These are phyloP conservation scores for Chydorus sphaericus DNA, from an alignment of 2,888 invertebrate genomes.

Conservation along the genomic window DNA sequence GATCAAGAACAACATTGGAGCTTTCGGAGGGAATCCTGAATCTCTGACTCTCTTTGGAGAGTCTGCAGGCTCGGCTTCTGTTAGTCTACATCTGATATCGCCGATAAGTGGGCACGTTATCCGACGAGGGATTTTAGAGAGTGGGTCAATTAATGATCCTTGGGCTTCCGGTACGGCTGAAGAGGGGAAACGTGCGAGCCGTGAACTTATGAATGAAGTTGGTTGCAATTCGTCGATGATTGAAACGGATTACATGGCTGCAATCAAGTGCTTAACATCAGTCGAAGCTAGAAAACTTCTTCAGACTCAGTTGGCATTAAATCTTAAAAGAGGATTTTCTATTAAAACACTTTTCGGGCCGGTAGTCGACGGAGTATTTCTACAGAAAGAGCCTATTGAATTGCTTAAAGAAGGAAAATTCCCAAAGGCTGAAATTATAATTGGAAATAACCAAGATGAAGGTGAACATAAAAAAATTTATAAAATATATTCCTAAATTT, in stretches of 20 bases:
- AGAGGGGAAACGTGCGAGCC: no score
- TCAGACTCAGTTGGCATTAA: no score
- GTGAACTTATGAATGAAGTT: no score
- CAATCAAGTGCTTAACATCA: conserved; percentile 73
- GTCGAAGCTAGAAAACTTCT: conserved; percentile 79
- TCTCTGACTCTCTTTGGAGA: no score
- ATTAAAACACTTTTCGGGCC: no score
- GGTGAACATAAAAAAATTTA: no score
- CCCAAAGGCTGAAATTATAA: conserved; percentile 72
- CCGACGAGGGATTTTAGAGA: conserved; percentile 80
- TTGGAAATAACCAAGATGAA: conserved; percentile 91
- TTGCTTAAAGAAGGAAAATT: conserved; percentile 70
- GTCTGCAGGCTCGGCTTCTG: no score
- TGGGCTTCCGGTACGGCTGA: conserved; percentile 97
- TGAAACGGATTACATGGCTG: conserved; percentile 43
- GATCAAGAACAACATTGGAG: no score
- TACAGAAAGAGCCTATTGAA: conserved; percentile 72
- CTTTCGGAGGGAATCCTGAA: no score
- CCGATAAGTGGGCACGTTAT: conserved; percentile 74
- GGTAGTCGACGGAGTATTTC: conserved; percentile 75
- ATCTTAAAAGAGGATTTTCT: no score
- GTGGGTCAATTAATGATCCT: conserved; percentile 84
- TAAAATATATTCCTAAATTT: no score
- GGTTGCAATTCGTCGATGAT: conserved; percentile 68
- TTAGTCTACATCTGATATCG: no score